phyloP scores from a whole-genome alignment of 2,888 invertebrate genomes.

The Galerucella pusilla region DNA sequence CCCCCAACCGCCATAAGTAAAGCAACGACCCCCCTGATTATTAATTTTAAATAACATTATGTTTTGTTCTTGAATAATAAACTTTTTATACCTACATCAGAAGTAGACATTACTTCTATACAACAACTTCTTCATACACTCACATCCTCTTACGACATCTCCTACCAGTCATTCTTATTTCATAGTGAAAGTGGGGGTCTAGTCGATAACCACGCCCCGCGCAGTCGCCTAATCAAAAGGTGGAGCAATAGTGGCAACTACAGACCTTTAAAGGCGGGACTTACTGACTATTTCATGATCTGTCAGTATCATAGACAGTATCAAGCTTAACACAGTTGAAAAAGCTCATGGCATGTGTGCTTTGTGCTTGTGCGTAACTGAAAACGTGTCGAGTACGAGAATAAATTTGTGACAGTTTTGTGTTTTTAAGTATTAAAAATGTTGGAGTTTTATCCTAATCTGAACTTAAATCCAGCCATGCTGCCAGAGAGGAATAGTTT shows the following conservation, averaged over 20 bases:
- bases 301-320: constrained; percentile 56
- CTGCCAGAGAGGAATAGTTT: constrained; percentile 69
- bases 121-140: neutral
- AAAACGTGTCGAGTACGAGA: constrained; percentile 30
- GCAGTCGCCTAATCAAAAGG: constrained; percentile 31
- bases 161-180: constrained; percentile 14
- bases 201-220: constrained; percentile 24
- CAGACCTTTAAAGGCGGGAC: constrained; percentile 13
- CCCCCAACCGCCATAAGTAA: too few species aligned
- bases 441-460: constrained; percentile 78
- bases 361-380: constrained; percentile 35
- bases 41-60: too few species aligned
- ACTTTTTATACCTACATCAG: neutral
- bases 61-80: too few species aligned
- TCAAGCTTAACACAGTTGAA: constrained; percentile 44
- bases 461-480: constrained; percentile 68
- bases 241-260: constrained; percentile 32
- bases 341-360: constrained; percentile 34
- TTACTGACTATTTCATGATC: constrained; percentile 56
- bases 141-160: neutral
- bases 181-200: constrained; percentile 16
- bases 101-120: neutral
- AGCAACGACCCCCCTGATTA: too few species aligned
- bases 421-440: constrained; percentile 62
- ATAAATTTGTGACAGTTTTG: constrained; percentile 35